Base-by-base conservation (phyloP, 2,113 vertebrate genomes). In the Panthera leo region DNA sequence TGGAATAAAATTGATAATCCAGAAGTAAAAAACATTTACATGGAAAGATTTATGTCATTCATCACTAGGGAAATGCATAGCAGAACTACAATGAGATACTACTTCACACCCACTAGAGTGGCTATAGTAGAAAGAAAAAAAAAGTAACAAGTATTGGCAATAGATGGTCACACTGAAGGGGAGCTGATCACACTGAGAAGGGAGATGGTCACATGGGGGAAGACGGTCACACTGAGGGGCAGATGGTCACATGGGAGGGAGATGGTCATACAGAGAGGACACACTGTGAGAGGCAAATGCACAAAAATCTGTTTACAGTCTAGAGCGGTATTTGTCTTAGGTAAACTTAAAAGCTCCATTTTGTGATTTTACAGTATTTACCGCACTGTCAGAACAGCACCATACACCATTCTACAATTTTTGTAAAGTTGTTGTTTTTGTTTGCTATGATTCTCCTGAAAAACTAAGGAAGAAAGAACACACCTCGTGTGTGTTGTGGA, bases 11-110 rank as follows among this genome's bases (percentile, higher is more conserved):
- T 0, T 21, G 15, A 82, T 42, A 51, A 12, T 71, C 45, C 29
- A 55, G 16, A 83, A 48, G 21, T 82, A 79, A 71, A 48, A 48
- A 19, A 42, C 12, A 53, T 51, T 91, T 86, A 58, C n/a, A 29
- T 75, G 76, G 80, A 78, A 83, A 88, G 42, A 90, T 34, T n/a
- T 87, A 12, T n/a, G 23, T 86, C 29, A 19, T 39, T 58, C 34
- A 53, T 87, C 80, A 71, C 53, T 68, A 92, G 27, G 45, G 85
- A 94, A 95, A 68, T 73, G 36, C 70, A 89, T 86, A 78, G 39
- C 73, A 95, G 51, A 78, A 48, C 53, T 67, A 58, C 29, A n/a
- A 13, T 79, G 76, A 83, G 42, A 31, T 68, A 19, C 13, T 53
- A 82, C 31, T 63, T 87, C 51, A 93, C 6, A 96, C 55, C 34